A percentile compares a stretch with the other conserved stretches of the same genome.
These are phyloP conservation scores for Xanthorhoe designata DNA, from an alignment of 2,888 invertebrate genomes.

Conservation along the genomic window DNA sequence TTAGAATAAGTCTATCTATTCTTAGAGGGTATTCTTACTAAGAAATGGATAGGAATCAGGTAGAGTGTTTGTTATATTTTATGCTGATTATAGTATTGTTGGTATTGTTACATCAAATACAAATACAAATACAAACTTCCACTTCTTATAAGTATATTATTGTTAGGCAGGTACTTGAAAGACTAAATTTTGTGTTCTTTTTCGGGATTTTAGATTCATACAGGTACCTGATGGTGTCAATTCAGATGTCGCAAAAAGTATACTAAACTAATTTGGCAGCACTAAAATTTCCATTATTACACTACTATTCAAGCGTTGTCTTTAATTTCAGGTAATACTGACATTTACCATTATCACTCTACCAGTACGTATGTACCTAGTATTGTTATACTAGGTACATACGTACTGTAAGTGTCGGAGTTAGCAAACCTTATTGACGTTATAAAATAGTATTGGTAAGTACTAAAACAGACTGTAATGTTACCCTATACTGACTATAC, in stretches of 20 bases:
- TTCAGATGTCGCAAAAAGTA: no score
- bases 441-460: neutral
- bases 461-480: neutral
- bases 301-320: no score
- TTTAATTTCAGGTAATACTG: no score
- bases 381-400: no score
- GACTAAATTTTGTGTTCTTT: neutral
- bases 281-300: no score
- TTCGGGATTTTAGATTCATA: neutral
- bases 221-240: no score
- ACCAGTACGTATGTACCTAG: neutral
- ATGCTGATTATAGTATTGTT: neutral
- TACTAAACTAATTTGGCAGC: no score
- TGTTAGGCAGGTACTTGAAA: neutral
- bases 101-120: no score
- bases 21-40: neutral
- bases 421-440: neutral
- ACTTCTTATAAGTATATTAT: no score
- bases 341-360: neutral
- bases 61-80: neutral
- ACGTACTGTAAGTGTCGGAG: neutral
- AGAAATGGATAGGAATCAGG: constrained; percentile 1
- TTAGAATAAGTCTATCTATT: neutral
- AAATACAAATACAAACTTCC: no score
- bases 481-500: neutral